phyloP scores from a whole-genome alignment of 1,140 invertebrate genomes.

The Acromyrmex heyeri region DNA sequence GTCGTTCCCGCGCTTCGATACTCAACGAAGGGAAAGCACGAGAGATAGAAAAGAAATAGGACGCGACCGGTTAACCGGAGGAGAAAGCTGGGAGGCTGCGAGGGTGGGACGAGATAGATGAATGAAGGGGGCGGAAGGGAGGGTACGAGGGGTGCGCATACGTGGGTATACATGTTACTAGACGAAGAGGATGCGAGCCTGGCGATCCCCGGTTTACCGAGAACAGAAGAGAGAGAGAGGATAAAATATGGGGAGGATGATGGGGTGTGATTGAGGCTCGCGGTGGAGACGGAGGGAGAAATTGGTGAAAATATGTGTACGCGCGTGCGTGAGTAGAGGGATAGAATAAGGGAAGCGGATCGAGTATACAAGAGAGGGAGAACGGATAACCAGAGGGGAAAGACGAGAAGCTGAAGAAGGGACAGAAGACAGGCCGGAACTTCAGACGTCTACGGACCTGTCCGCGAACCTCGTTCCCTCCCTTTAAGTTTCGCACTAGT shows the following conservation, averaged over 20 bases:
- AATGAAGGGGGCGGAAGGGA: slow-evolving; percentile 28
- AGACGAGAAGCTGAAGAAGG: slow-evolving; percentile 39
- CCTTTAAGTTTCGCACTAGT: slow-evolving; percentile 69
- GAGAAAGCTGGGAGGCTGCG: neutral
- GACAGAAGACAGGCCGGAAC: slow-evolving; percentile 56
- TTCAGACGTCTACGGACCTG: slow-evolving; percentile 68
- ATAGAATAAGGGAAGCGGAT: slow-evolving; percentile 24
- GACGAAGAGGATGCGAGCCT: neutral
- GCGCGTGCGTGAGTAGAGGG: slow-evolving; percentile 44
- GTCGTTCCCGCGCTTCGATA: neutral
- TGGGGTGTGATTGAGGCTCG: neutral
- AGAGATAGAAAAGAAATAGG: slow-evolving; percentile 44
- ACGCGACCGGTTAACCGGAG: slow-evolving; percentile 19
- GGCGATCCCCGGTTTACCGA: neutral
- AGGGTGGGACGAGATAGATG: slow-evolving; percentile 27
- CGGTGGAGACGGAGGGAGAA: neutral
- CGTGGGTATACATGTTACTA: slow-evolving; percentile 2
- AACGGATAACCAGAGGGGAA: slow-evolving; percentile 17
- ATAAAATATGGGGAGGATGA: neutral
- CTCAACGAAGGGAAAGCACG: slow-evolving; percentile 5
- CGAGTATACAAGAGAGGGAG: neutral
- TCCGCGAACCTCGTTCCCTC: slow-evolving; percentile 48
- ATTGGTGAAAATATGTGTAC: slow-evolving; percentile 25
- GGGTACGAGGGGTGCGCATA: neutral
- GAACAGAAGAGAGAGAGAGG: neutral